Evolutionary conservation across 1,140 invertebrate species (phyloP).

Genomic region (Physella acuta): DNA sequence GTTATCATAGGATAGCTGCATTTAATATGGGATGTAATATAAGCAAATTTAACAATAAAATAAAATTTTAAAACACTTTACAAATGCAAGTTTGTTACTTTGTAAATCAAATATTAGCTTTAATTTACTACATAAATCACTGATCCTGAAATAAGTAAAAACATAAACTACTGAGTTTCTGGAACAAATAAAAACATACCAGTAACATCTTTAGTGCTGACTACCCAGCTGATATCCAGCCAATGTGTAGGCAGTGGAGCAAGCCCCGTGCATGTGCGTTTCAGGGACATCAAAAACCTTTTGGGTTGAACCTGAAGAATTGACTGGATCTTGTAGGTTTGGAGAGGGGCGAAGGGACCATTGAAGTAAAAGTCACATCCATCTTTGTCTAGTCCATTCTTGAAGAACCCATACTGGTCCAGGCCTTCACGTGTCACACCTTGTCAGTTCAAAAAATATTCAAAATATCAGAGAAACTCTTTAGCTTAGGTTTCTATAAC

Average conservation of each 20-base stretch:
- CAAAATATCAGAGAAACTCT: too few species aligned
- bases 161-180: background rate
- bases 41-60: too few species aligned
- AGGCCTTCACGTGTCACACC: constrained; percentile 38
- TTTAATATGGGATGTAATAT: too few species aligned
- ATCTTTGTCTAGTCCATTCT: constrained; percentile 38
- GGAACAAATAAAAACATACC: constrained; percentile 27
- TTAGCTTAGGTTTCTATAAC: too few species aligned
- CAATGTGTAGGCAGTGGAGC: constrained; percentile 36
- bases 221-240: constrained; percentile 42
- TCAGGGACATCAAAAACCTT: constrained; percentile 37
- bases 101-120: background rate
- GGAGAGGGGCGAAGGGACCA: constrained; percentile 41
- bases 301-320: constrained; percentile 38
- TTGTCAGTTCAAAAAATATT: too few species aligned
- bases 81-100: too few species aligned
- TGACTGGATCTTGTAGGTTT: constrained; percentile 36
- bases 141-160: background rate
- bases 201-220: constrained; percentile 37
- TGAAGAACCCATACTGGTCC: constrained; percentile 43
- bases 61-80: too few species aligned
- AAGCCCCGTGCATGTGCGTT: constrained; percentile 40
- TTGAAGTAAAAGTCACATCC: constrained; percentile 43
- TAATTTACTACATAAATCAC: background rate
- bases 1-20: too few species aligned